These are phyloP conservation scores for Thinocorus orbignyianus DNA, from an alignment of 2,113 vertebrate species.

Conservation along the genomic window DNA sequence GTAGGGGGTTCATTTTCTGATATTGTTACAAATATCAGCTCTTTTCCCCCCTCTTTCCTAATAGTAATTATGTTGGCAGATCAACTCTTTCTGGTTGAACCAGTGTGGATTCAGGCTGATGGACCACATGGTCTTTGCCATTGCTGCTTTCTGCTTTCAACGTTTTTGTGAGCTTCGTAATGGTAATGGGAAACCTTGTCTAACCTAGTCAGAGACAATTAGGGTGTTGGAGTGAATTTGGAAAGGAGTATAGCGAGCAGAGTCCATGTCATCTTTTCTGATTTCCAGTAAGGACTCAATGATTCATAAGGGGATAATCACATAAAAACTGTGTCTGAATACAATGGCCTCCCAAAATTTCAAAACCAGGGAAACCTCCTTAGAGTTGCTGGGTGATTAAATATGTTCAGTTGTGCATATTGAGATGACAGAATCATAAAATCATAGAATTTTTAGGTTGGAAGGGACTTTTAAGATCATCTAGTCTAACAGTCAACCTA, in stretches of 20 bases:
- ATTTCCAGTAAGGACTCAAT: neutral
- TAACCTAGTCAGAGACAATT: neutral
- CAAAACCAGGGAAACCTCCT: neutral
- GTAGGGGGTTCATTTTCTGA: neutral
- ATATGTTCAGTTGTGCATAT: neutral
- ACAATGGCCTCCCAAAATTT: neutral
- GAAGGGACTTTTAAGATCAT: no score
- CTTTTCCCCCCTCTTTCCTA: neutral
- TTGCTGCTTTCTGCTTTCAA: neutral
- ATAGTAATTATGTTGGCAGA: neutral
- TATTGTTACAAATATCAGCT: neutral
- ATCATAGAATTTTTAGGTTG: no score
- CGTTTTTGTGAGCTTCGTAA: neutral
- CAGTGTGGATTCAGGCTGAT: neutral
- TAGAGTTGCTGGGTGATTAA: neutral
- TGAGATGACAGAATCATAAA: neutral
- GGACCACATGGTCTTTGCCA: neutral
- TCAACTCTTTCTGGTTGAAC: neutral
- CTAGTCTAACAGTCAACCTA: no score
- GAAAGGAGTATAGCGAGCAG: neutral
- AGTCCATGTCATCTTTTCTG: neutral
- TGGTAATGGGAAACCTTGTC: neutral
- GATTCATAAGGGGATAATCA: neutral
- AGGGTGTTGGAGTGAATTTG: rapidly evolving
- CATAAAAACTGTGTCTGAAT: neutral